Conservation (phyloP, 2,888 invertebrate species). For the Aleiodes leptofemur region DNA sequence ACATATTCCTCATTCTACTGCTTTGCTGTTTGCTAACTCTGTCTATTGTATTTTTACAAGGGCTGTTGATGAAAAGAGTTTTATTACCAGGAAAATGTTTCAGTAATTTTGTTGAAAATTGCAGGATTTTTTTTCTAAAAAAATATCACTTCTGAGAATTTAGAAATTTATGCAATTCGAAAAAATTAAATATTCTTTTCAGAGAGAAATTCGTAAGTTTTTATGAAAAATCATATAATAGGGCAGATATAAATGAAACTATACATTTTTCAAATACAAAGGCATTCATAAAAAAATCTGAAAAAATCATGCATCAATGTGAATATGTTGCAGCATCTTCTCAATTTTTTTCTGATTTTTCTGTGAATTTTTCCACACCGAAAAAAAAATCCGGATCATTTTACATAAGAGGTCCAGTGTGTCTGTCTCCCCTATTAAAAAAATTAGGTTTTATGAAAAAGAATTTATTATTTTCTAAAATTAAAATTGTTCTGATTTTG, state of each 20-base stretch:
- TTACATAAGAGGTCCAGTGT: too few species aligned
- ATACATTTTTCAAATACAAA: too few species aligned
- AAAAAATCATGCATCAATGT: too few species aligned
- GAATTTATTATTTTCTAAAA: not conserved
- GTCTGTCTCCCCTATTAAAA: too few species aligned
- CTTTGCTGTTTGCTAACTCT: slow-evolving; percentile 35
- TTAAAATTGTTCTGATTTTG: not conserved
- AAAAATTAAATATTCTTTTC: slow-evolving; percentile 3
- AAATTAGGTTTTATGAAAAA: too few species aligned
- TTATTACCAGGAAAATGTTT: slow-evolving; percentile 24
- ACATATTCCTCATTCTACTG: slow-evolving; percentile 31
- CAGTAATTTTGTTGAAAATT: slow-evolving; percentile 27
- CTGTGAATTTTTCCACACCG: too few species aligned
- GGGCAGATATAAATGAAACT: too few species aligned
- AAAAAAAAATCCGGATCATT: too few species aligned
- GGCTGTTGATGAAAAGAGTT: slow-evolving; percentile 17
- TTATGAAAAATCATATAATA: too few species aligned
- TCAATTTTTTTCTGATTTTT: too few species aligned
- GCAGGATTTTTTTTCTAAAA: not conserved
- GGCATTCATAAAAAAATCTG: too few species aligned
- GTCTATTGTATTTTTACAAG: slow-evolving; percentile 35
- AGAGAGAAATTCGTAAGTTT: not conserved
- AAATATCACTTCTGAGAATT: not conserved
- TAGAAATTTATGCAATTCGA: not conserved
- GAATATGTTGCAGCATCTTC: too few species aligned